Percentiles rank a stretch among this genome's conserved stretches.
Evolutionary conservation across 1,140 invertebrate genomes (phyloP).

Genomic region (Cyphomyrmex costatus): DNA sequence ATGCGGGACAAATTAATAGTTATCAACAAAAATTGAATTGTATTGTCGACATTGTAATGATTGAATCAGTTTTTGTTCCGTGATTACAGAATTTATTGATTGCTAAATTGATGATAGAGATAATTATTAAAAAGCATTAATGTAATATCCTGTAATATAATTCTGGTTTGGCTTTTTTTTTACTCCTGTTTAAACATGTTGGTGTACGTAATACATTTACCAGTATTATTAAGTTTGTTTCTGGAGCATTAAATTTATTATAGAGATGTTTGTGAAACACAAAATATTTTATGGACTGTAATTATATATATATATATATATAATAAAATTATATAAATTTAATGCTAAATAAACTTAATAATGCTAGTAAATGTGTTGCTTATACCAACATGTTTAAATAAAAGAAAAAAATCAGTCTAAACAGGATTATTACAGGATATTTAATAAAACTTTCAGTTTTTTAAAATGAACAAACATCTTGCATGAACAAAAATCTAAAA

Average conservation of each 20-base stretch:
- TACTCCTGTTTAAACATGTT: neutral
- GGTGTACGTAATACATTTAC: neutral
- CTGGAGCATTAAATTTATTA: neutral
- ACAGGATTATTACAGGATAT: neutral
- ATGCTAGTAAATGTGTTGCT: neutral
- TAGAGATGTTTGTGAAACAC: neutral
- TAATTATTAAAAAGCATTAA: conserved; percentile 10
- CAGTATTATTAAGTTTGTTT: neutral
- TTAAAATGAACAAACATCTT: neutral
- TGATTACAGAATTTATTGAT: neutral
- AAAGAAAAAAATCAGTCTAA: neutral
- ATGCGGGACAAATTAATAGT: neutral
- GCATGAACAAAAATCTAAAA: neutral
- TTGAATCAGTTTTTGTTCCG: neutral
- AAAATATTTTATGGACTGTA: too few species aligned
- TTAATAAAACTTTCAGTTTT: too few species aligned
- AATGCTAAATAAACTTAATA: neutral
- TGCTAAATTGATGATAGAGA: neutral
- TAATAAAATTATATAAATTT: neutral
- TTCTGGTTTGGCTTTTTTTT: neutral
- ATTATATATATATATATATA: too few species aligned
- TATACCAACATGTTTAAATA: conserved; percentile 6
- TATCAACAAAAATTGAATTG: neutral
- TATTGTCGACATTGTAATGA: neutral
- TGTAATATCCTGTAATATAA: neutral